Conservation (phyloP, 2,797 vertebrate genomes). For the Pempheris klunzingeri region DNA sequence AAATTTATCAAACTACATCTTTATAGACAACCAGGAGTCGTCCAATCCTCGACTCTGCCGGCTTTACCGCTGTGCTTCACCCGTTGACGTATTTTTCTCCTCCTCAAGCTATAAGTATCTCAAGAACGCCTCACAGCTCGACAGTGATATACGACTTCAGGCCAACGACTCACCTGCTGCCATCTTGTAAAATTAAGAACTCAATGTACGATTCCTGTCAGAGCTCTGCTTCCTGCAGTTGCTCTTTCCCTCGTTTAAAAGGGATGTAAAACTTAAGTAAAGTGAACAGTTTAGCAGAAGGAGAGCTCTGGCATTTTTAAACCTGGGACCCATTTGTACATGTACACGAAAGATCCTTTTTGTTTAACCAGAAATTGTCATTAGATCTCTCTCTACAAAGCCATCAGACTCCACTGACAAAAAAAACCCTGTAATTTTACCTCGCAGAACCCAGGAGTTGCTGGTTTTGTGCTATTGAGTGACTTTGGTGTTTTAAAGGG, state of each 20-base stretch:
- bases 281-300: neutral
- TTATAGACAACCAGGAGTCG: neutral
- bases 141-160: slow-evolving; percentile 41
- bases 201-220: slow-evolving; percentile 21
- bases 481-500: too few species aligned
- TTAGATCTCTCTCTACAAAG: too few species aligned
- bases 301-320: too few species aligned
- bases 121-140: neutral
- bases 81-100: neutral
- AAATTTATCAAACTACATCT: neutral
- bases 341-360: too few species aligned
- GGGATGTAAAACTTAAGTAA: neutral
- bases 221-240: neutral
- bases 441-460: too few species aligned
- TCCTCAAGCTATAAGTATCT: slow-evolving; percentile 52
- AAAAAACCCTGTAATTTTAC: too few species aligned
- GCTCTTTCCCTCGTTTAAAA: too few species aligned
- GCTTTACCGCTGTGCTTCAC: neutral
- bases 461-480: too few species aligned
- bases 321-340: too few species aligned
- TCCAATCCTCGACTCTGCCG: neutral
- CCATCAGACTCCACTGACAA: too few species aligned
- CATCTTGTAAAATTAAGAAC: slow-evolving; percentile 41
- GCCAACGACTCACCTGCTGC: slow-evolving; percentile 55
- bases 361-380: too few species aligned